These are phyloP conservation scores for Kryphioiulus occultus DNA, from an alignment of 2,888 invertebrate species.

Conservation along the genomic window DNA sequence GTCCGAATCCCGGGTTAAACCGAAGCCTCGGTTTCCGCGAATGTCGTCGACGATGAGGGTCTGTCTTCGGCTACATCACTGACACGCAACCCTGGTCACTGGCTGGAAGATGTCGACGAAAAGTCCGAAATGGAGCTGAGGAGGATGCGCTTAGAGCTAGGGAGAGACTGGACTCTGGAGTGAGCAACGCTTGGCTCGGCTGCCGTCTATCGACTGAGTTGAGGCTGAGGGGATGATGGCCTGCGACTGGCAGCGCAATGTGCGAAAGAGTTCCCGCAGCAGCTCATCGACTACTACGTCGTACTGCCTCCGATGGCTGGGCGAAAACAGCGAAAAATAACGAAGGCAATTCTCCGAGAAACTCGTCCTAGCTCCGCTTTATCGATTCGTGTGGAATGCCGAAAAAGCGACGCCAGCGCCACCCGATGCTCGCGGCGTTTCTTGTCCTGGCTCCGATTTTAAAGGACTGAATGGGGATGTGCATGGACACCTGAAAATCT, in stretches of 20 bases:
- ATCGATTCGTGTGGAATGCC: neutral
- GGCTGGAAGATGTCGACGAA: too few species aligned
- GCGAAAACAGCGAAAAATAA: constrained; percentile 7
- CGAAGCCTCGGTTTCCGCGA: too few species aligned
- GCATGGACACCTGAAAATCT: too few species aligned
- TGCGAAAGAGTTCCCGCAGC: neutral
- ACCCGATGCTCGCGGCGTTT: too few species aligned
- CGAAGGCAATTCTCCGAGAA: neutral
- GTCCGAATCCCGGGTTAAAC: neutral
- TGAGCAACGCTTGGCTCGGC: neutral
- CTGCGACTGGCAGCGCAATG: neutral
- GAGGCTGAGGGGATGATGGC: neutral
- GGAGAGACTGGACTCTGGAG: neutral
- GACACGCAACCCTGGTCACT: too few species aligned
- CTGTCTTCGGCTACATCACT: neutral
- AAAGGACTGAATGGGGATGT: too few species aligned
- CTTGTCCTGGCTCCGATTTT: too few species aligned
- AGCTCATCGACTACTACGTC: neutral
- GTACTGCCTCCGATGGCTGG: neutral
- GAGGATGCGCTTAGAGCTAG: neutral
- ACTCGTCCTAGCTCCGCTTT: neutral
- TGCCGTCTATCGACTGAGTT: neutral
- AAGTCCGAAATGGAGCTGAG: too few species aligned
- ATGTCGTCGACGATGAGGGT: too few species aligned
- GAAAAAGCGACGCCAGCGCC: neutral